Evolutionary conservation across 2,888 invertebrate genomes (phyloP), one percentile per base, ranked within the genome.

Genomic region (Lasioglossum vierecki): DNA sequence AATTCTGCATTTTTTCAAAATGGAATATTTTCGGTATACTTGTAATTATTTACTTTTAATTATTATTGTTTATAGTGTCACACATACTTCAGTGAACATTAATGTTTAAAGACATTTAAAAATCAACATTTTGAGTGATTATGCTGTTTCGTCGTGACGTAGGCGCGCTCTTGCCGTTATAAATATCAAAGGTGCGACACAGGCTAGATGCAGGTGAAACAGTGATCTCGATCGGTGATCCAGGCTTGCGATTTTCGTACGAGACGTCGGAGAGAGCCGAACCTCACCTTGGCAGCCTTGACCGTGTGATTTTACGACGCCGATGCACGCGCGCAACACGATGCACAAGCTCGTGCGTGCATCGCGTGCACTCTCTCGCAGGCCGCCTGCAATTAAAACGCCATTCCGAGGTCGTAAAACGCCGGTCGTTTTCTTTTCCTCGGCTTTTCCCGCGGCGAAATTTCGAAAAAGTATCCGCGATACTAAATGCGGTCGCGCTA

Each of bases 231-330:
- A 53, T 53, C 53, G 0, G 8, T 22, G 22, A 53, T 53, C 22
- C 6, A 22, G 8, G 2, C 22, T 53, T 9, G 53, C 22, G 53
- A 53, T 53, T 53, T 53, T 53, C 53, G 53, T 53, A 53, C 26
- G 60, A 26, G 60, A 26, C n/a, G 63, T 60, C 70, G 46, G 63
- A 76, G 76, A 57, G 53, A 60, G 30, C 26, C 35, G 39, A 18
- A n/a, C 63, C 79, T 73, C 44, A 74, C 79, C 71, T 68, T 76
- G 41, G 49, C 66, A 80, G 79, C 84, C 89, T 89, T 82, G 89
- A 66, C 84, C 82, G 18, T 89, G 80, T 53, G 71, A 74, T 78
- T 77, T 63, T 46, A 74, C 63, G 35, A 57, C 73, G 13, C 44
- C 44, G 44, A 66, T 66, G n/a, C 53, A 57, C 72, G 46, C 15